Percentiles rank a stretch among this genome's conserved stretches.
Evolutionary conservation across 2,113 vertebrate species (phyloP).

Genomic region (Pica pica): DNA sequence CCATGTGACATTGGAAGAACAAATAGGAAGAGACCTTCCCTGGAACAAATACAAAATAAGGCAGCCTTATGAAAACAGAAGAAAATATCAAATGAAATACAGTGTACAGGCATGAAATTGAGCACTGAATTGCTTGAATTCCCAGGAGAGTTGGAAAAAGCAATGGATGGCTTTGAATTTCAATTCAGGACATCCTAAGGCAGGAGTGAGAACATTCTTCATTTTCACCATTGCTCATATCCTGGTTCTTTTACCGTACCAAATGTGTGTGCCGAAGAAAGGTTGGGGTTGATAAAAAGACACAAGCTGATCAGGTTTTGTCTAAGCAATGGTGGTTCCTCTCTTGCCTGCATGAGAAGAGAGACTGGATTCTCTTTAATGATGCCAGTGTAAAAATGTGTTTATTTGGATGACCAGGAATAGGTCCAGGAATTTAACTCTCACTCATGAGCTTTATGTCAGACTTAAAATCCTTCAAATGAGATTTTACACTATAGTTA

Average conservation of each 20-base stretch:
- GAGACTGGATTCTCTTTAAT: not conserved
- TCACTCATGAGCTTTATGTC: not conserved
- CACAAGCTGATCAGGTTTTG: not conserved
- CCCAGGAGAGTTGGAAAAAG: not conserved
- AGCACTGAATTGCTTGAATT: not conserved
- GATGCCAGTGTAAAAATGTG: not conserved
- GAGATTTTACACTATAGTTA: not conserved
- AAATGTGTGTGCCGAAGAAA: not conserved
- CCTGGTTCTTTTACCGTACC: not conserved
- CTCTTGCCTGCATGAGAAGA: not conserved
- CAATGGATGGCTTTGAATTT: not conserved
- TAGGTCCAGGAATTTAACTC: not conserved
- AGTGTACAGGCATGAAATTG: not conserved
- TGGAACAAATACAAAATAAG: not conserved
- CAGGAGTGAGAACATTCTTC: not conserved
- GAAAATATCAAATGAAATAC: not conserved
- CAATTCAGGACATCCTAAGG: not conserved
- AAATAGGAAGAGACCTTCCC: not conserved
- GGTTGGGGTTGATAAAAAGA: not conserved
- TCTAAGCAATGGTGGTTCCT: not conserved
- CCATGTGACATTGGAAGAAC: not conserved
- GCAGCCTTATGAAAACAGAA: not conserved
- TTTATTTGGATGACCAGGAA: not conserved
- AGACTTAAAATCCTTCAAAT: not conserved
- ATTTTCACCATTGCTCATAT: not conserved